Conservation (phyloP, 1,140 invertebrate genomes). For the Drosophila prosaltans region DNA sequence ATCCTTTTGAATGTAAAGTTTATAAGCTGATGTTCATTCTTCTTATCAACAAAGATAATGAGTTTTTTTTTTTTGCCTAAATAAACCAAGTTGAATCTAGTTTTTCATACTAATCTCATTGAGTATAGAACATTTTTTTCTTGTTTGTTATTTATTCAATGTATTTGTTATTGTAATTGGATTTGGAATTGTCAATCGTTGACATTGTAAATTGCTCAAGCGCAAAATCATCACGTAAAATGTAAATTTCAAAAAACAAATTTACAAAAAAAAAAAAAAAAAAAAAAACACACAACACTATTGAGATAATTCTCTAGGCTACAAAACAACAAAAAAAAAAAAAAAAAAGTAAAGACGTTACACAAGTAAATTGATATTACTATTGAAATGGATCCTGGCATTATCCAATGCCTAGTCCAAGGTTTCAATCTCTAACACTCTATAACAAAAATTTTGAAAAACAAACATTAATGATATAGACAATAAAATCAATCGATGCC, state of each 20-base stretch:
- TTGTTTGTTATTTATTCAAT: conserved; percentile 8
- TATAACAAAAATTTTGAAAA: conserved; percentile 42
- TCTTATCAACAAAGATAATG: no score
- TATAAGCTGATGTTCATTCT: no score
- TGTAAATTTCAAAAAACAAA: conserved; percentile 37
- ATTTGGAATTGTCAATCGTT: conserved; percentile 43
- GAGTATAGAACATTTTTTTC: not conserved
- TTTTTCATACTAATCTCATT: no score
- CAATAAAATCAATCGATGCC: no score
- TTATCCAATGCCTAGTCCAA: conserved; percentile 64
- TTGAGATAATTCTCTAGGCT: conserved; percentile 21
- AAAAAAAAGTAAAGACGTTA: conserved; percentile 28
- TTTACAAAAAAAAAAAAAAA: not conserved
- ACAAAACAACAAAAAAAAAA: not conserved
- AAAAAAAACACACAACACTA: conserved; percentile 23
- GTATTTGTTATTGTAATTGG: conserved; percentile 42
- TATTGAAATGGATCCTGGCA: conserved; percentile 51
- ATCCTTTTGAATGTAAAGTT: no score
- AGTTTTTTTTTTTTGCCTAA: no score
- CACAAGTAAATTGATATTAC: conserved; percentile 45
- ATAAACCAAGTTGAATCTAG: no score
- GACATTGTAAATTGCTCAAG: conserved; percentile 47
- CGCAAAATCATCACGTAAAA: conserved; percentile 34
- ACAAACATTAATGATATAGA: conserved; percentile 6
- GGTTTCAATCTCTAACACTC: conserved; percentile 12